These are phyloP conservation scores for Strigamia crassipes DNA, from an alignment of 2,888 invertebrate species.

Conservation along the genomic window DNA sequence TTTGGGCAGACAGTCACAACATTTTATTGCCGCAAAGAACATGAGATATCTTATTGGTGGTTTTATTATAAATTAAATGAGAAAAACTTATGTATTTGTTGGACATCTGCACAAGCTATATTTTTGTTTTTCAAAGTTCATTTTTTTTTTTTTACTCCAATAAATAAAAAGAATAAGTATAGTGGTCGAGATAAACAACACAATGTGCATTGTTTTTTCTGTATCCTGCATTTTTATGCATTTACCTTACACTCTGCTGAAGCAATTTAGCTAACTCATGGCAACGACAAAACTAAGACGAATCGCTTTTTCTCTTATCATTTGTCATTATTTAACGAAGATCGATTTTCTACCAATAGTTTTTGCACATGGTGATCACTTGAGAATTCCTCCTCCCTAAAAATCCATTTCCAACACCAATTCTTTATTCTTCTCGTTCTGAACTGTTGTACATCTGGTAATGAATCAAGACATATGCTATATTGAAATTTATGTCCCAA, in stretches of 20 bases:
- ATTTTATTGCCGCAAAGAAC: too few species aligned
- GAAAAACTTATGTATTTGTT: too few species aligned
- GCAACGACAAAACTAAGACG: neutral
- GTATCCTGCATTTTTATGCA: neutral
- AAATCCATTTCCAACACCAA: neutral
- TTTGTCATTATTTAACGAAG: conserved; percentile 4
- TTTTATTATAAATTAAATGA: too few species aligned
- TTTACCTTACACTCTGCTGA: neutral
- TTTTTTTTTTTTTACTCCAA: too few species aligned
- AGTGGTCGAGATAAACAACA: neutral
- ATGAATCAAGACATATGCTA: neutral
- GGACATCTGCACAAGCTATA: too few species aligned
- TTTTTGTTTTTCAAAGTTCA: neutral
- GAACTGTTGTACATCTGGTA: neutral
- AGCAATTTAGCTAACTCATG: neutral
- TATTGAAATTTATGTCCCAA: neutral
- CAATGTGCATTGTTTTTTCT: neutral
- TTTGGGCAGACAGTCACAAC: too few species aligned
- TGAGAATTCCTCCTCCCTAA: neutral
- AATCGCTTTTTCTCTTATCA: conserved; percentile 10
- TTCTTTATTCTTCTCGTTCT: neutral
- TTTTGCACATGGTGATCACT: conserved; percentile 3
- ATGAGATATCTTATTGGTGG: too few species aligned
- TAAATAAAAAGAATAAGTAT: too few species aligned
- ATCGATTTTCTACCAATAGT: neutral